Evolutionary conservation across 2,797 vertebrate species (phyloP), one percentile per base, ranked within the genome.

Genomic region (Oryzias dopingdopingensis): DNA sequence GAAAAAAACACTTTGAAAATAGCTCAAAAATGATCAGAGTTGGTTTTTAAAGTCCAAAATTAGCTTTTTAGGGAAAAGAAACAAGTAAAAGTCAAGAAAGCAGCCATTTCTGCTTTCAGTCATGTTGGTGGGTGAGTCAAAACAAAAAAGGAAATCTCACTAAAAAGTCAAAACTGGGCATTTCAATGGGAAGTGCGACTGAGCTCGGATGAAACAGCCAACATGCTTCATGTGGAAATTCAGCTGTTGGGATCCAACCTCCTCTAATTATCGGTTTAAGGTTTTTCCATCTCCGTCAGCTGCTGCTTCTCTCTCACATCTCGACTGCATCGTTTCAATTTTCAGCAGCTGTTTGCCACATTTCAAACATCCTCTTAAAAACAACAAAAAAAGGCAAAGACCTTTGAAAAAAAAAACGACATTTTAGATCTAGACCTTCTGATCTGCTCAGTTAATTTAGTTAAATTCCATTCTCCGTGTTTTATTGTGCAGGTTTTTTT

Each of bases 181-280:
- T 48, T 67, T 6, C 48, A 44, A 70, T 53, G 54, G 65, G 70
- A 81, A 77, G 54, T 18, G 52, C 40, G 17, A 42, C 51, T n/a
- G 29, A 62, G 62, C 17, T 62, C 46, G 2, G 24, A 54, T 56
- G 42, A 42, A 65, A 47, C 26, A 65, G 46, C 59, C 52, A 69
- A 41, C 37, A 46, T 58, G 47, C 45, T 59, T 32, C 52, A 20
- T 59, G 46, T 65, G 48, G 42, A 73, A 59, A 8, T 55, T 32
- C 48, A 64, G 53, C 26, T 54, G 48, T 56, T 52, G 47, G 57
- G 58, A 58, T 62, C 37, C 26, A 46, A 60, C 53, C 73, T 60
- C 52, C 74, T 85, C 66, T 82, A 78, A 85, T 85, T 77, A 74
- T 57, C 56, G 71, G 75, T 82, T 74, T 75, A 47, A 47, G 46